Evolutionary conservation across 2,888 invertebrate species (phyloP).

Genomic region (Sesamia inferens): DNA sequence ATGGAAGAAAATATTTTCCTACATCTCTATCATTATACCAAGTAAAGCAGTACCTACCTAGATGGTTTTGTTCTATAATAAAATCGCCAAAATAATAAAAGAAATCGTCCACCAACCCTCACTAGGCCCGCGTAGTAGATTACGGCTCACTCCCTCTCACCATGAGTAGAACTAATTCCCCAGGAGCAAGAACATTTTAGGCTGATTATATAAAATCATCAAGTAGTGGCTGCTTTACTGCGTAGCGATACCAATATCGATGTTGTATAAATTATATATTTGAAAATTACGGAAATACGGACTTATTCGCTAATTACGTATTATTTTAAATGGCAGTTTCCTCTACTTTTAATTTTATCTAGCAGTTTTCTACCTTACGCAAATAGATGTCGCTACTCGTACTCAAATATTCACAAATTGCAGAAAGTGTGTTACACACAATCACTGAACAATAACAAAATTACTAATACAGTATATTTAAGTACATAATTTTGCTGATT

Average conservation of each 20-base stretch:
- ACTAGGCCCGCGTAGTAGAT: no score
- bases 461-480: neutral
- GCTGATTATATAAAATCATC: no score
- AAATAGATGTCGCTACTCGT: constrained; percentile 63
- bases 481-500: constrained; percentile 20
- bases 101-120: neutral
- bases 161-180: no score
- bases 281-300: neutral
- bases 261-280: constrained; percentile 38
- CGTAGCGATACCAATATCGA: neutral
- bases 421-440: constrained; percentile 18
- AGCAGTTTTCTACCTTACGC: constrained; percentile 61
- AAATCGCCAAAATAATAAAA: no score
- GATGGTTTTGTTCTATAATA: no score
- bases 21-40: neutral
- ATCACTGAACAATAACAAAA: neutral
- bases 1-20: constrained; percentile 2
- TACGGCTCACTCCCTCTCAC: no score
- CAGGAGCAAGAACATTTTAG: no score
- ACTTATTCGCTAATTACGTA: constrained; percentile 51
- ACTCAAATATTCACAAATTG: constrained; percentile 8
- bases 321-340: constrained; percentile 51
- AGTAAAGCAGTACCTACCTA: neutral
- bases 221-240: no score
- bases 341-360: constrained; percentile 47